phyloP scores from a whole-genome alignment of 2,888 invertebrate species.

The Acrobeloides nanus region DNA sequence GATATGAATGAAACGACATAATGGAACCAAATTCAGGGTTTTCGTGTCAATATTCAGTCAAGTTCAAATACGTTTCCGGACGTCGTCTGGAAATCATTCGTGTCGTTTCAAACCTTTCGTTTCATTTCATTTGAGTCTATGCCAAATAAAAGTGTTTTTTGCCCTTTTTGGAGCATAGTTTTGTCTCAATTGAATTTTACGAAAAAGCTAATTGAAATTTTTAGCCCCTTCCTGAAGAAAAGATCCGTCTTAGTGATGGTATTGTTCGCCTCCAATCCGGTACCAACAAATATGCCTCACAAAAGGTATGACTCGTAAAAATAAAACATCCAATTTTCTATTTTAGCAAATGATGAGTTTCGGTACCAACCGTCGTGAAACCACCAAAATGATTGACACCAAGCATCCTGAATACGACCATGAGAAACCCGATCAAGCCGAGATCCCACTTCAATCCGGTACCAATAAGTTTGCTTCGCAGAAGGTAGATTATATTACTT shows the following conservation, averaged over 20 bases:
- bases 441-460: slow-evolving; percentile 53
- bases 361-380: slow-evolving; percentile 53
- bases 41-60: too few species aligned
- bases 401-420: slow-evolving; percentile 54
- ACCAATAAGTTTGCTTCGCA: slow-evolving; percentile 34
- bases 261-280: slow-evolving; percentile 54
- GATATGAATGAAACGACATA: too few species aligned
- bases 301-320: slow-evolving; percentile 52
- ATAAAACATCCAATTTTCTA: slow-evolving; percentile 18
- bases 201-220: slow-evolving; percentile 18
- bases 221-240: slow-evolving; percentile 53
- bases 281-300: slow-evolving; percentile 51
- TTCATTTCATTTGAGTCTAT: too few species aligned
- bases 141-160: too few species aligned
- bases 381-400: slow-evolving; percentile 52
- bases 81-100: too few species aligned
- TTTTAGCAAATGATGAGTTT: slow-evolving; percentile 45
- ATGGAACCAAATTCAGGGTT: too few species aligned
- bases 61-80: too few species aligned
- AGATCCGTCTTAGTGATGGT: slow-evolving; percentile 52
- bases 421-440: slow-evolving; percentile 51
- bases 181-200: background rate
- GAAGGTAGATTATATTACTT: slow-evolving; percentile 8
- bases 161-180: too few species aligned
- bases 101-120: too few species aligned